Base-by-base conservation (phyloP, 2,888 invertebrate genomes). In the Phengaris alcon region DNA sequence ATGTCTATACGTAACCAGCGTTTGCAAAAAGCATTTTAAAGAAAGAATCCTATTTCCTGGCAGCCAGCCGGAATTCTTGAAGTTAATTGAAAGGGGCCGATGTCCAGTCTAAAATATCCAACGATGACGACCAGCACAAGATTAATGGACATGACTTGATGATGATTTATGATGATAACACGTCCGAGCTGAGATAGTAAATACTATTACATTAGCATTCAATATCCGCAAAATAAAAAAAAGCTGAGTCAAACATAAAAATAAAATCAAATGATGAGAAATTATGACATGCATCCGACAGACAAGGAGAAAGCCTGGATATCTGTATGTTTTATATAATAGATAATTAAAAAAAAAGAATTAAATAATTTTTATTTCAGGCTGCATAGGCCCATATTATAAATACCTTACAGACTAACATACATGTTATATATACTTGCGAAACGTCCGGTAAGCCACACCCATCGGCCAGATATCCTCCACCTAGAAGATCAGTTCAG, bases 11-110 rank as follows among this genome's bases (percentile, higher is more conserved):
- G 59, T 22, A 15, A 35, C 35, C 22, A 59, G 64, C 35, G 10
- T 64, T 64, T 44, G 35, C 64, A 64, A 64, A 64, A 64, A 64
- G 64, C 64, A 44, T 64, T 44, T 64, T 35, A 44, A 64, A 64
- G 64, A 64, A 64, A 44, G 35, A 64, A 64, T 64, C 64, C 64
- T 35, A 64, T 64, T 64, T 64, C 59, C 64, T 64, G 64, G 64
- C 64, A 64, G 44, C 64, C 64, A 12, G 35, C 64, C 64, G 64
- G 64, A 64, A 64, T 64, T 64, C 64, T 64, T 35, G 35, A 12
- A 64, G 64, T 64, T 64, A 64, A 64, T 64, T 64, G 64, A 64
- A 64, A 64, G 64, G 35, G 35, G 64, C 64, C 64, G 64, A 64
- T 64, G 64, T 64, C 64, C 64, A 64, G 64, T 64, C 64, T 35